These are phyloP conservation scores for Ectemnius cavifrons DNA, from an alignment of 2,888 invertebrate genomes.

Conservation along the genomic window DNA sequence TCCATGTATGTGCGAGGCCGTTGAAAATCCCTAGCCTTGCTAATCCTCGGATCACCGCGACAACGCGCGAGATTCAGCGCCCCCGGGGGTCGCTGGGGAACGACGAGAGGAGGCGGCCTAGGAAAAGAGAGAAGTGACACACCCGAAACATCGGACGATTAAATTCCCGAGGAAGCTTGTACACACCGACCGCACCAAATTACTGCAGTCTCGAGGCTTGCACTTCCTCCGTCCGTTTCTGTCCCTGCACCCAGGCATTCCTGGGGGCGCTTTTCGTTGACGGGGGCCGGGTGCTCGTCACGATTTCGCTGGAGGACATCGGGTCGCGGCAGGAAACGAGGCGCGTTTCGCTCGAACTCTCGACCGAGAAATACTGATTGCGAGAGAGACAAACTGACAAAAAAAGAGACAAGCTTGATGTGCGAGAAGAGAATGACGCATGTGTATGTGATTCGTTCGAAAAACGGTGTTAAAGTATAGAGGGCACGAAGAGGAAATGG, in stretches of 20 bases:
- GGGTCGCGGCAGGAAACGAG: slow-evolving; percentile 46
- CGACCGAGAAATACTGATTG: slow-evolving; percentile 46
- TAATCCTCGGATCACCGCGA: too few relatives aligned
- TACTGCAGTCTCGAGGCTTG: slow-evolving; percentile 47
- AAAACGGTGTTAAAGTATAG: not conserved
- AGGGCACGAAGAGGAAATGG: not conserved
- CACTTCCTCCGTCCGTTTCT: slow-evolving; percentile 33
- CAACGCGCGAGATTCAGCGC: too few relatives aligned
- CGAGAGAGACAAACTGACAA: slow-evolving; percentile 26
- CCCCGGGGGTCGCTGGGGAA: too few relatives aligned
- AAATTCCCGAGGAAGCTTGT: slow-evolving; percentile 23
- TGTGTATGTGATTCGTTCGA: not conserved
- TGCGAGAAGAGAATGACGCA: slow-evolving; percentile 15
- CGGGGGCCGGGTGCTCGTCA: slow-evolving; percentile 26
- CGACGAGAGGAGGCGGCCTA: too few relatives aligned
- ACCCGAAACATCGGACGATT: slow-evolving; percentile 26
- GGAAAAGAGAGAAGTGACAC: slow-evolving; percentile 13
- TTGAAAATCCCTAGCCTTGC: too few relatives aligned
- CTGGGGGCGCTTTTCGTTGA: not conserved
- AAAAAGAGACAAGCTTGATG: not conserved
- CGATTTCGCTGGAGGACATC: slow-evolving; percentile 56
- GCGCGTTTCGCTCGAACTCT: slow-evolving; percentile 40
- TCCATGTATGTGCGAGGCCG: too few relatives aligned
- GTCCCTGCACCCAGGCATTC: not conserved
- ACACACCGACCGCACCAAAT: slow-evolving; percentile 28